A percentile compares a stretch with the other conserved stretches of the same genome.
Conservation (phyloP, 2,797 vertebrate species). For the Rachycentron canadum region DNA sequence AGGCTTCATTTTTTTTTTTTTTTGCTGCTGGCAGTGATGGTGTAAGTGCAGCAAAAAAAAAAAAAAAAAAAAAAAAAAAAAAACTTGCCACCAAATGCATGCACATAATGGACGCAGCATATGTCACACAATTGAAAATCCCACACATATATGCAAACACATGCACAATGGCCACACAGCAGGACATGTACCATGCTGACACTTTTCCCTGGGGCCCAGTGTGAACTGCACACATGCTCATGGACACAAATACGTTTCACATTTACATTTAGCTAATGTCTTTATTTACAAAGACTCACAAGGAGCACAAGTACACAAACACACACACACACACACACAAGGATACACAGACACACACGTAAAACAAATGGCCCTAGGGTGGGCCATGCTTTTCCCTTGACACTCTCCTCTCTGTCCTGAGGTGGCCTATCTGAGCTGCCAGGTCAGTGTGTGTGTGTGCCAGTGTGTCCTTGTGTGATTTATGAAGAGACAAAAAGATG, state of each 20-base stretch:
- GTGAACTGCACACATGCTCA: constrained; percentile 29
- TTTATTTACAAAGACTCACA: constrained; percentile 26
- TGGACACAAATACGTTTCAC: constrained; percentile 32
- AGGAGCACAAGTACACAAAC: constrained; percentile 12
- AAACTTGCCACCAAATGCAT: constrained; percentile 20
- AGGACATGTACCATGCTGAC: constrained; percentile 36
- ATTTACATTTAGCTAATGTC: constrained; percentile 62
- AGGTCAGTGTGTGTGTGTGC: constrained; percentile 2
- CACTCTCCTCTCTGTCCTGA: neutral
- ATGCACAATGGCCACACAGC: neutral
- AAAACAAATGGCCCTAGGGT: constrained; percentile 18
- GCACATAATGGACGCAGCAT: constrained; percentile 35
- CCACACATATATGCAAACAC: neutral
- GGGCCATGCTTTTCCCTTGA: neutral
- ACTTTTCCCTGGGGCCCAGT: constrained; percentile 19
- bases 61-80: too few species aligned
- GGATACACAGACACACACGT: constrained; percentile 5
- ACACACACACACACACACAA: constrained; percentile 5
- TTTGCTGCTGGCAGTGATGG: too few species aligned
- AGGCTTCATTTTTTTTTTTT: too few species aligned
- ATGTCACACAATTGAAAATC: constrained; percentile 14
- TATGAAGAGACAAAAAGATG: constrained; percentile 29
- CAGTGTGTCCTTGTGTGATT: constrained; percentile 31
- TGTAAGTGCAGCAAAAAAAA: too few species aligned
- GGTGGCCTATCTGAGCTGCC: constrained; percentile 23